Evolutionary conservation across 2,888 invertebrate genomes (phyloP).

Genomic region (Boloria euphrosyne): DNA sequence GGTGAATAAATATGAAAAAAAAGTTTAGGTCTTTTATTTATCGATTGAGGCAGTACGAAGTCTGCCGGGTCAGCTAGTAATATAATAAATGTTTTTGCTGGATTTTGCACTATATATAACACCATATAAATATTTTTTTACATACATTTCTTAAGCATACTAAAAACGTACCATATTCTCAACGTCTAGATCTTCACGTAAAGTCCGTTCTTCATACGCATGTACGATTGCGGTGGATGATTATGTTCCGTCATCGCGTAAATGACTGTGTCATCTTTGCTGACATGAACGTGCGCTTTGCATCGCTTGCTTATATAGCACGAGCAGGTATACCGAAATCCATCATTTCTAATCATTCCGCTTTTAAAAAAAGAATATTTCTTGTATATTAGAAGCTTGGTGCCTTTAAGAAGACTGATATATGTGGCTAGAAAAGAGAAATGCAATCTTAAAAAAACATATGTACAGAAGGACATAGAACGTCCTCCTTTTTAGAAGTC

Average conservation of each 20-base stretch:
- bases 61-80: no score
- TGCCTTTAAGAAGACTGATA: conserved; percentile 40
- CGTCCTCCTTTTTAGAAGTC: no score
- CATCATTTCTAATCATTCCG: conserved; percentile 45
- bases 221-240: conserved; percentile 42
- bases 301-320: conserved; percentile 44
- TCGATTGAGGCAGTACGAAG: no score
- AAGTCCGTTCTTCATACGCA: conserved; percentile 29
- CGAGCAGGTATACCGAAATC: conserved; percentile 53
- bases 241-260: conserved; percentile 37
- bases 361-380: conserved; percentile 50
- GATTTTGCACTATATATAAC: no score
- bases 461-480: no score
- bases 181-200: conserved; percentile 26
- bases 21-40: no score
- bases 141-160: not conserved
- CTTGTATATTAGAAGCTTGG: conserved; percentile 46
- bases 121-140: no score
- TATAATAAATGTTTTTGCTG: no score
- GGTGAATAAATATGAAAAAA: no score
- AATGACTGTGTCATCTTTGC: conserved; percentile 40
- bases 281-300: conserved; percentile 50
- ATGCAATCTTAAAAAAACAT: not conserved
- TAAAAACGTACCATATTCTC: not conserved
- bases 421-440: conserved; percentile 33